Evolutionary conservation across 2,113 vertebrate genomes (phyloP).

Genomic region (Paradoxurus hermaphroditus): DNA sequence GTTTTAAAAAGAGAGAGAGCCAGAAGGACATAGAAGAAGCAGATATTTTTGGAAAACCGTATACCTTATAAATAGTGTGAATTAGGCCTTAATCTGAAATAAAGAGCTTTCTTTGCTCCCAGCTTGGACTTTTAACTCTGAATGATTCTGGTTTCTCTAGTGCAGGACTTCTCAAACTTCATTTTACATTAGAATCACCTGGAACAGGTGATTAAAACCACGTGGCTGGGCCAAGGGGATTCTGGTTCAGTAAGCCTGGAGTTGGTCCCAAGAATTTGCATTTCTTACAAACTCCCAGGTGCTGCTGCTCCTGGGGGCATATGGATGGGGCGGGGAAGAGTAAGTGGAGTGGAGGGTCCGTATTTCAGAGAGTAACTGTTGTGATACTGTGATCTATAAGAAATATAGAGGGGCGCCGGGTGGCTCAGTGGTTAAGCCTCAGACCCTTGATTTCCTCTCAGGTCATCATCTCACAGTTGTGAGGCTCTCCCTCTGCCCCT

Average conservation of each 20-base stretch:
- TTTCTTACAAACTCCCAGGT: background rate
- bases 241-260: background rate
- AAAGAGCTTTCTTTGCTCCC: conserved; percentile 19
- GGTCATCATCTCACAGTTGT: too few relatives aligned
- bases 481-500: too few relatives aligned
- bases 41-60: background rate
- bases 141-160: background rate
- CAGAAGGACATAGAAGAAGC: background rate
- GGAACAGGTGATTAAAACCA: background rate
- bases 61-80: background rate
- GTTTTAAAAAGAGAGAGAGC: background rate
- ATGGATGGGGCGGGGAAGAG: background rate
- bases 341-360: background rate
- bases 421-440: too few relatives aligned
- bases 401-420: background rate
- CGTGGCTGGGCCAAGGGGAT: background rate
- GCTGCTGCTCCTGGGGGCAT: background rate
- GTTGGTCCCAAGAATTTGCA: background rate
- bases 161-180: background rate
- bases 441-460: too few relatives aligned
- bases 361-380: background rate
- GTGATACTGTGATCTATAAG: background rate
- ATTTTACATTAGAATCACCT: background rate
- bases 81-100: background rate
- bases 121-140: background rate